Base-by-base conservation (phyloP, 2,113 vertebrate species). In the Acrocephalus arundinaceus region DNA sequence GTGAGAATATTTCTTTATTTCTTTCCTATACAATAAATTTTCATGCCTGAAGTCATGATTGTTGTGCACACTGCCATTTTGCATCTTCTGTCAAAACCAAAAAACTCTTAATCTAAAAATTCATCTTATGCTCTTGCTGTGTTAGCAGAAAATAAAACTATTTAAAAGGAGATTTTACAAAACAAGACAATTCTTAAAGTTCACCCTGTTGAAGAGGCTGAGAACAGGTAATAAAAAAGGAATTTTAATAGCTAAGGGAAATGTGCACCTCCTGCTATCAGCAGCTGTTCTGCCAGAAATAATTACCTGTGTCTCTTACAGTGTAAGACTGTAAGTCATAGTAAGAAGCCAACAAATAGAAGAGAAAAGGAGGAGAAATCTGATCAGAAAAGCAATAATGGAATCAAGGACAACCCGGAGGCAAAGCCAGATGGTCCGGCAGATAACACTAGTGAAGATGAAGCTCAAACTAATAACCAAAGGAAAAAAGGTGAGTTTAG, bases 341-440 rank as follows among this genome's bases (percentile, higher is more conserved):
- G 94, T 61, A 98, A 98, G 97, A 99, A 98, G 93, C 61, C 97
- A 8, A 93, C 97, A 68, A 96, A 94, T 3, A 98, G 97, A 94
- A 98, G 97, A 90, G 99, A 99, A 70, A 98, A 98, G 96, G 97
- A 98, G 82, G 98, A 97, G 74, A 96, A 98, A 95, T 94, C 97
- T 39, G 99, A 99, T 97, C 98, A 97, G 96, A 98, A 96, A 97
- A 98, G 97, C 58, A 97, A 96, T 72, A 98, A 97, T 33, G 99
- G 99, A 92, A 99, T 98, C 97, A 99, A 99, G 95, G 99, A 99
- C 96, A 99, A 98, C 97, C 97, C 85, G 2, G 98, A 99, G 94
- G 95, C 98, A 54, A 98, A 97, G 89, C 66, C 95, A 61, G 90
- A 98, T 97, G 94, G 97, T 49, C 95, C 91, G 11, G 94, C 96